Evolutionary conservation across 2,888 invertebrate genomes (phyloP).

Genomic region (Itoplectis maculator): DNA sequence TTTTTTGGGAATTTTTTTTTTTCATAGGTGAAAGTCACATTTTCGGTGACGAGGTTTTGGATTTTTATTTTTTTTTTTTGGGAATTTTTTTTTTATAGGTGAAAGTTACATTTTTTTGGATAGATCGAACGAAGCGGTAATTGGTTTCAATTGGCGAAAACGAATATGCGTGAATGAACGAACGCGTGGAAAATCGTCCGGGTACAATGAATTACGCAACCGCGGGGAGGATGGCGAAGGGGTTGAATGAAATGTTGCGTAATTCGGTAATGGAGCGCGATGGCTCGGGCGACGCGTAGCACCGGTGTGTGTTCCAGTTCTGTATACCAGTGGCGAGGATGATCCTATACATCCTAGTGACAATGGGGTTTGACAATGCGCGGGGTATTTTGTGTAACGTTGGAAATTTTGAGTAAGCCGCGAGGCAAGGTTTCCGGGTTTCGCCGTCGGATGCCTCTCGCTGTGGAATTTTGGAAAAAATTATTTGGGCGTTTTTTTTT

Average conservation of each 20-base stretch:
- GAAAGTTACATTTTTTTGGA: neutral
- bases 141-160: neutral
- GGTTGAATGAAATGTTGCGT: slow-evolving; percentile 60
- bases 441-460: neutral
- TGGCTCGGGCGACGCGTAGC: neutral
- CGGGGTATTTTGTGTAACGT: neutral
- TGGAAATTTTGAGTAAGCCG: slow-evolving; percentile 1
- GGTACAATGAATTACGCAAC: slow-evolving; percentile 48
- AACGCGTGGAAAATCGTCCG: slow-evolving; percentile 20
- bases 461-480: neutral
- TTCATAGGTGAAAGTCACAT: too few species aligned
- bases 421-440: neutral
- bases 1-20: neutral
- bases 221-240: slow-evolving; percentile 3
- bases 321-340: too few species aligned
- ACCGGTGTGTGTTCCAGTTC: slow-evolving; percentile 14
- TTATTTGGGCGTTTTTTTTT: neutral
- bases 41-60: too few species aligned
- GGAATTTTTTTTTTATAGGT: neutral
- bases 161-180: neutral
- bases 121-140: slow-evolving; percentile 15
- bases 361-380: slow-evolving; percentile 19
- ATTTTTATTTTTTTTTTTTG: slow-evolving; percentile 7
- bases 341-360: neutral
- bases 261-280: slow-evolving; percentile 61